Evolutionary conservation across 2,888 invertebrate genomes (phyloP).

Genomic region (Mycalesis mineus): DNA sequence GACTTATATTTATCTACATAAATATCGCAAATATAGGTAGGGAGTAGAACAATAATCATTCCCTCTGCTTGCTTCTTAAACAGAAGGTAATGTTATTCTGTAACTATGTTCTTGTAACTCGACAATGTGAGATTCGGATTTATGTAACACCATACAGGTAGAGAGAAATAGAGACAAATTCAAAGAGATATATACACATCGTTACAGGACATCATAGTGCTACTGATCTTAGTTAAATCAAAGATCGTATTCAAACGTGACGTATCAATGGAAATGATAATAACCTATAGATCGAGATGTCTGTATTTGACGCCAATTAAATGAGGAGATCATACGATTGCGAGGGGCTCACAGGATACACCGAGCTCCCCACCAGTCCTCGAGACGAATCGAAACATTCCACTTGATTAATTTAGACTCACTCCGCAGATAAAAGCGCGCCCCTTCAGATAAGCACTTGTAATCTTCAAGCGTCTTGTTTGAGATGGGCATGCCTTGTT

Average conservation of each 20-base stretch:
- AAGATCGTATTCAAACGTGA: neutral
- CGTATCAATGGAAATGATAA: neutral
- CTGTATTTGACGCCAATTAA: constrained; percentile 18
- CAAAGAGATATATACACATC: no score
- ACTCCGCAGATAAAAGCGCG: constrained; percentile 30
- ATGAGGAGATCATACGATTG: constrained; percentile 33
- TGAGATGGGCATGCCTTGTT: neutral
- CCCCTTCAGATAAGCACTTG: constrained; percentile 32
- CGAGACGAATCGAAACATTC: constrained; percentile 45
- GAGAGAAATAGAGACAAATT: no score
- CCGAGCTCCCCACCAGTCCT: constrained; percentile 15
- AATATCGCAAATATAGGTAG: no score
- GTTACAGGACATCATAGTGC: no score
- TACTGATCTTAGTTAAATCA: neutral
- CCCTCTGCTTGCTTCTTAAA: no score
- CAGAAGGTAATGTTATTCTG: no score
- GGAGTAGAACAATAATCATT: no score
- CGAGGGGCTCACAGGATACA: constrained; percentile 27
- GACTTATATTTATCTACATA: no score
- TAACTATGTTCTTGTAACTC: no score
- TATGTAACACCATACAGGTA: no score
- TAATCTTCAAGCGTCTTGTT: constrained; percentile 6
- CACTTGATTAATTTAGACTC: constrained; percentile 48
- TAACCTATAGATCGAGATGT: neutral
- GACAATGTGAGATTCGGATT: no score